Conservation (phyloP, 2,797 vertebrate genomes). For the Lepus oiostolus region DNA sequence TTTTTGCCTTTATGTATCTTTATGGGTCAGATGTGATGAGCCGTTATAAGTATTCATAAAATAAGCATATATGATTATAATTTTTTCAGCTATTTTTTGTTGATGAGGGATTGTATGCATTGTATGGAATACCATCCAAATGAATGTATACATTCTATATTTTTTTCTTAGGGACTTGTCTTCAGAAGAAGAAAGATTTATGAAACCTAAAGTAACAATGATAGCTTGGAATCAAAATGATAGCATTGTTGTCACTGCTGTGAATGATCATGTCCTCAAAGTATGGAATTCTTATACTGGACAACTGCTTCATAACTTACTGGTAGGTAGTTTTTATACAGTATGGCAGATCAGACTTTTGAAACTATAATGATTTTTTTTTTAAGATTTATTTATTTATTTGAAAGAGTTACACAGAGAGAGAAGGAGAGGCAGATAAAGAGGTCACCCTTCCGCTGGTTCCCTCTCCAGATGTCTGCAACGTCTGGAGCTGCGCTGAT, state of each 20-base stretch:
- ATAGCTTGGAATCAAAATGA: constrained; percentile 98
- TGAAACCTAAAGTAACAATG: constrained; percentile 99
- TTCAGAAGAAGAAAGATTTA: constrained; percentile 94
- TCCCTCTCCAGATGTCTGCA: no score
- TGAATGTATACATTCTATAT: not conserved
- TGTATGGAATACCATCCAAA: not conserved
- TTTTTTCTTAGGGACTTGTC: constrained; percentile 85
- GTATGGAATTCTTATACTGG: constrained; percentile 98
- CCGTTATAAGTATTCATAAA: not conserved
- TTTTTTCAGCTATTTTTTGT: not conserved
- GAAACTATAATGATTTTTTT: not conserved
- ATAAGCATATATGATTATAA: not conserved
- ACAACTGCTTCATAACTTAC: constrained; percentile 95
- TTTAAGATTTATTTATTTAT: no score
- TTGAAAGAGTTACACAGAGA: no score
- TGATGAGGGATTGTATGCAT: not conserved
- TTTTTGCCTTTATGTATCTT: not conserved
- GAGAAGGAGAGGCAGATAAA: no score
- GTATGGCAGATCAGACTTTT: not conserved
- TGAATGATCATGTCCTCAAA: constrained; percentile 98
- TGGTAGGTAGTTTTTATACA: constrained; percentile 89
- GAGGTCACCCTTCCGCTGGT: no score
- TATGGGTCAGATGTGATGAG: not conserved
- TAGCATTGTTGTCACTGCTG: constrained; percentile 95
- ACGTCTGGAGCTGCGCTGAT: no score